Evolutionary conservation across 2,888 invertebrate species (phyloP).

Genomic region (Parelbella ahira): DNA sequence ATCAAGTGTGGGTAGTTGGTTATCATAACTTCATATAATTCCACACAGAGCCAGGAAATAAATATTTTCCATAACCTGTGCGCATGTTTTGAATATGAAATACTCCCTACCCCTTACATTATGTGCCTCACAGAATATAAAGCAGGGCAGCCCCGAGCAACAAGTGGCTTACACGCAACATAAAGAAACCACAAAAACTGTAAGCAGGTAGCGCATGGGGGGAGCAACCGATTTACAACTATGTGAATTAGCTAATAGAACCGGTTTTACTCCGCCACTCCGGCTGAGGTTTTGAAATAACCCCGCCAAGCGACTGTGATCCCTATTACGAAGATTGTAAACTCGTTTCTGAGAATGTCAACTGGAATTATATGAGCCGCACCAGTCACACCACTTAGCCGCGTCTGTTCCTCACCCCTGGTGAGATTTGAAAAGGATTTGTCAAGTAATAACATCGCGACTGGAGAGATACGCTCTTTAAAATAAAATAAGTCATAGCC

Average conservation of each 20-base stretch:
- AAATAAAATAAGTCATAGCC: slow-evolving; percentile 30
- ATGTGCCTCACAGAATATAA: slow-evolving; percentile 46
- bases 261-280: slow-evolving; percentile 55
- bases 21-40: no score
- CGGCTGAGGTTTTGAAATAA: slow-evolving; percentile 41
- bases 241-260: slow-evolving; percentile 55
- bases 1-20: no score
- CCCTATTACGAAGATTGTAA: slow-evolving; percentile 39
- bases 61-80: slow-evolving; percentile 17
- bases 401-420: slow-evolving; percentile 56
- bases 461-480: slow-evolving; percentile 31
- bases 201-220: slow-evolving; percentile 62
- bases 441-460: slow-evolving; percentile 40
- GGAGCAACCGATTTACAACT: slow-evolving; percentile 59
- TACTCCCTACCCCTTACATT: slow-evolving; percentile 33
- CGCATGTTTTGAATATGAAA: slow-evolving; percentile 20
- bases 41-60: no score
- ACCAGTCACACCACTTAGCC: slow-evolving; percentile 47
- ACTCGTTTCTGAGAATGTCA: slow-evolving; percentile 26
- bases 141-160: slow-evolving; percentile 65
- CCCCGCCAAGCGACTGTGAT: slow-evolving; percentile 47
- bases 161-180: slow-evolving; percentile 73
- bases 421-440: slow-evolving; percentile 64
- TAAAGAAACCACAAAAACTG: slow-evolving; percentile 69
- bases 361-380: slow-evolving; percentile 33